Base-by-base conservation (phyloP, 1,140 invertebrate species). In the Leptinotarsa defecta region DNA sequence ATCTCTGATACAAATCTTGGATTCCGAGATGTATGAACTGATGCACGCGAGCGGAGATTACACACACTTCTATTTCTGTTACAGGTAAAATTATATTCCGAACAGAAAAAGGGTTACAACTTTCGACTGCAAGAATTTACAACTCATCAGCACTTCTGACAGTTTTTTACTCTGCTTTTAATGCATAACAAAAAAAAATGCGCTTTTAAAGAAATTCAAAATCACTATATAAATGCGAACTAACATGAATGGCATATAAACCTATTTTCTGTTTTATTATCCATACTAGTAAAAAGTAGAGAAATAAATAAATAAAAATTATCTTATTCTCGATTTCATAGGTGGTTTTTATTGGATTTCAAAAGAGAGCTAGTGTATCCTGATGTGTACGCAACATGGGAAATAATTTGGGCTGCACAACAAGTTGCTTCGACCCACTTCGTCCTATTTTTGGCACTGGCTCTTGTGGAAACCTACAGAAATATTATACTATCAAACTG, bases 51-150 rank as follows among this genome's bases (percentile, higher is more conserved):
- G 97, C 86, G 95, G 95, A 13, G 97, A 98, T 86, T 98, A 96
- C 86, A 97, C 96, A 17, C 96, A 98, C 86, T 97, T 98, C 86
- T 98, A 98, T 86, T 98, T 98, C 87, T 98, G 96, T 84, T 98
- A 98, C 86, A 73, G 71, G 71, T 73, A 64, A 73, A 15, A 68
- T 4, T 17, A 13, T 17, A 57, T 17, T 57, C 52, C 52, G 13
- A 43, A 43, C 34, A 8, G 8, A 43, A 43, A 43, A 43, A 43
- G 0, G 34, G 34, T 8, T 43, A 43, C 8, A 43, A 43, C 8
- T 43, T 43, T 11, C 8, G 8, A 11, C 2, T 43, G 8, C 34
- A 11, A 11, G 34, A 0, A 43, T 43, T 11, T 43, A 43, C 8
- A 43, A 43, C 27, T 6, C 6, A 34, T 34, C 27, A 34, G 27